Conservation (phyloP, 2,113 vertebrate species). For the Echinops telfairi region DNA sequence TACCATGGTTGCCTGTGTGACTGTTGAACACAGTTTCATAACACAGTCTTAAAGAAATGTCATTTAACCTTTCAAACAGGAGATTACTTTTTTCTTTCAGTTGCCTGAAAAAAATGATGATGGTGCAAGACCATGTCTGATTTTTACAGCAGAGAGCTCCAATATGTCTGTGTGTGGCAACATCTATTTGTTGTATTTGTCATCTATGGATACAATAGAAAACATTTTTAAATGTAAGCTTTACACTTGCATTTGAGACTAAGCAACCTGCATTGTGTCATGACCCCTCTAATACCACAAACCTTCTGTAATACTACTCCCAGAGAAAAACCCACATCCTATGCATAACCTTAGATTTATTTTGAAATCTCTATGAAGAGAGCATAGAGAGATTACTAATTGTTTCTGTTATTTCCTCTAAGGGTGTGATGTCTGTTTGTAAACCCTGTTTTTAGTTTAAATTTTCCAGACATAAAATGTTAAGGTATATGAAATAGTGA, state of each 20-base stretch:
- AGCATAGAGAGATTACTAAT: constrained; percentile 77
- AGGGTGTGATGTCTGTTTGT: constrained; percentile 68
- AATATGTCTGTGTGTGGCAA: constrained; percentile 21
- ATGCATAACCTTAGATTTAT: constrained; percentile 85
- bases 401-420: constrained; percentile 83
- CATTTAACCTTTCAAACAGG: constrained; percentile 69
- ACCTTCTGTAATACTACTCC: constrained; percentile 85
- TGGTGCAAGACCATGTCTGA: background rate
- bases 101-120: background rate
- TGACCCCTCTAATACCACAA: constrained; percentile 86
- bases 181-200: constrained; percentile 29
- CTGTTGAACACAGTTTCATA: constrained; percentile 79
- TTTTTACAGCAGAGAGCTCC: constrained; percentile 4
- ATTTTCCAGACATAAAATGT: constrained; percentile 65
- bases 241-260: constrained; percentile 65
- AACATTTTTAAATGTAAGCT: constrained; percentile 69
- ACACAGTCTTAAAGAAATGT: constrained; percentile 62
- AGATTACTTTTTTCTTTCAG: background rate
- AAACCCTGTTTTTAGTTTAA: constrained; percentile 67
- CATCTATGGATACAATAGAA: constrained; percentile 53
- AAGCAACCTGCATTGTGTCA: constrained; percentile 81
- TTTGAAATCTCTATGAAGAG: constrained; percentile 83
- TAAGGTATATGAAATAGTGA: constrained; percentile 33
- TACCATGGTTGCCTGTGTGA: constrained; percentile 65
- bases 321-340: constrained; percentile 92